Evolutionary conservation across 2,888 invertebrate genomes (phyloP).

Genomic region (Cataglyphis albicans): DNA sequence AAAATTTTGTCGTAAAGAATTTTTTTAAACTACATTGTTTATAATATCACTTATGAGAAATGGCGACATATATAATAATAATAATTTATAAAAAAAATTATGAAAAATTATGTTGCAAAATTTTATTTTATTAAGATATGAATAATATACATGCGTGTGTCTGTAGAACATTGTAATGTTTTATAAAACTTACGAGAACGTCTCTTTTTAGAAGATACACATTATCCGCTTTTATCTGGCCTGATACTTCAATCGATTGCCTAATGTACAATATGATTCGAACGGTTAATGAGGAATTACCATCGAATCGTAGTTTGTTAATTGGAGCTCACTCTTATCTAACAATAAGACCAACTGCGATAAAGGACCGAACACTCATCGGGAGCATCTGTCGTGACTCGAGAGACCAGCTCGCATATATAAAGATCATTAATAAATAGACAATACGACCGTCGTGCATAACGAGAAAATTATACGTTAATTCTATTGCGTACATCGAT

Average conservation of each 20-base stretch:
- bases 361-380: conserved; percentile 57
- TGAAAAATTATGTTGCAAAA: neutral
- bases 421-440: conserved; percentile 51
- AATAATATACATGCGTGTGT: neutral
- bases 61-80: conserved; percentile 1
- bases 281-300: conserved; percentile 62
- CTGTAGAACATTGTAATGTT: neutral
- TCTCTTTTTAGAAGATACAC: neutral
- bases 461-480: conserved; percentile 26
- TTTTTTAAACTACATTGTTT: neutral
- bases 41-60: neutral
- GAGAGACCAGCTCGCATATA: conserved; percentile 3
- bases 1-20: neutral
- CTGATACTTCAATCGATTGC: conserved; percentile 27
- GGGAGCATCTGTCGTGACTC: conserved; percentile 40
- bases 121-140: neutral
- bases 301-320: conserved; percentile 61
- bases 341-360: conserved; percentile 59
- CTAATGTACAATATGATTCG: conserved; percentile 16
- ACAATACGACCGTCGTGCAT: conserved; percentile 46
- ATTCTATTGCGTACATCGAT: conserved; percentile 46
- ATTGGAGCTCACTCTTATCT: conserved; percentile 67
- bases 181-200: neutral
- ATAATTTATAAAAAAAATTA: neutral
- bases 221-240: conserved; percentile 34